phyloP scores from a whole-genome alignment of 1,140 invertebrate species.

The Polyergus mexicanus region DNA sequence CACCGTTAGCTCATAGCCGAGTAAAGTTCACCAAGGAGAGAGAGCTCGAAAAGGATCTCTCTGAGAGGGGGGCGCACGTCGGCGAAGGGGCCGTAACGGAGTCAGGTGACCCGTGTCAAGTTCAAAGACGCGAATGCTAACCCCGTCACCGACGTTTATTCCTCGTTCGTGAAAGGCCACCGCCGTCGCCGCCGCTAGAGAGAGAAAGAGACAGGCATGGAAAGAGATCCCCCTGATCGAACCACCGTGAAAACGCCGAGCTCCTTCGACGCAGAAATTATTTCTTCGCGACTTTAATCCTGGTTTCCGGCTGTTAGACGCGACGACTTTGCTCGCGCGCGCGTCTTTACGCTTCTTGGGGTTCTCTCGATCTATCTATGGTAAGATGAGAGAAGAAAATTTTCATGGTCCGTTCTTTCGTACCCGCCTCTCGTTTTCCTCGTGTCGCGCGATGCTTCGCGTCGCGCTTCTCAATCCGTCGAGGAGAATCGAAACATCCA shows the following conservation, averaged over 20 bases:
- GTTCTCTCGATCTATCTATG: neutral
- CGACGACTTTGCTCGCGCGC: constrained; percentile 23
- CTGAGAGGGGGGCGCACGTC: neutral
- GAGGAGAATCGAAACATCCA: constrained; percentile 13
- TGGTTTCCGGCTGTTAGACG: constrained; percentile 59
- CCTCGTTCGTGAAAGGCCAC: constrained; percentile 74
- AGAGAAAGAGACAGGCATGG: constrained; percentile 52
- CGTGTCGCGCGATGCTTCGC: neutral
- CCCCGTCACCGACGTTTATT: constrained; percentile 78
- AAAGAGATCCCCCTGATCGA: constrained; percentile 71
- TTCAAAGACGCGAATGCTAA: constrained; percentile 83
- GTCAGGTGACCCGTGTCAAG: constrained; percentile 84
- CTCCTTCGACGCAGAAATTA: constrained; percentile 75
- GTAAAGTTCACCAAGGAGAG: constrained; percentile 31
- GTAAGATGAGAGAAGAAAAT: neutral
- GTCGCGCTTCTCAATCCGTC: neutral
- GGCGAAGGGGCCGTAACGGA: constrained; percentile 69
- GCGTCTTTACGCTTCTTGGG: neutral
- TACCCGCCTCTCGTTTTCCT: neutral
- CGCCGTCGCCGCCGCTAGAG: neutral
- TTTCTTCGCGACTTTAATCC: constrained; percentile 72
- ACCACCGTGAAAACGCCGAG: constrained; percentile 72
- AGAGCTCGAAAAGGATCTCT: constrained; percentile 1
- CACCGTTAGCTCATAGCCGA: constrained; percentile 28
- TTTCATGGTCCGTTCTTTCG: neutral